Evolutionary conservation across 2,888 invertebrate genomes (phyloP).

Genomic region (Empis livida): DNA sequence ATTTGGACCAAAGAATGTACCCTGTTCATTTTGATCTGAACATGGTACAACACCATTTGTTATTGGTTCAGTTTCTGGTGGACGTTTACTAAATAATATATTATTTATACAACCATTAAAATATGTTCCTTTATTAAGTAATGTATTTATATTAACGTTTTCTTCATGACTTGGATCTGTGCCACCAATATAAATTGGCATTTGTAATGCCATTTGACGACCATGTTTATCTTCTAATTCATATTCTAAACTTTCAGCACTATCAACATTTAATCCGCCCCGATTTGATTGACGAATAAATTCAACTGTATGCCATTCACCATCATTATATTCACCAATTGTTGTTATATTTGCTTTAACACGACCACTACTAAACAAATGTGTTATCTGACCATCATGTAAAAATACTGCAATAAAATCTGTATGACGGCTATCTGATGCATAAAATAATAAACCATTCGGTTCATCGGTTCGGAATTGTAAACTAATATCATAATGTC

Average conservation of each 20-base stretch:
- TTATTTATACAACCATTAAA: slow-evolving; percentile 78
- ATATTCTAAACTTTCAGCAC: slow-evolving; percentile 16
- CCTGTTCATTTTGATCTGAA: slow-evolving; percentile 61
- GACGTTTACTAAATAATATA: slow-evolving; percentile 54
- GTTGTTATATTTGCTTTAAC: slow-evolving; percentile 47
- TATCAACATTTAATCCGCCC: slow-evolving; percentile 39
- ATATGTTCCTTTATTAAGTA: slow-evolving; percentile 35
- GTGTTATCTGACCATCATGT: slow-evolving; percentile 58
- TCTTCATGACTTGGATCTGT: slow-evolving; percentile 39
- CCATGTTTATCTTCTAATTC: slow-evolving; percentile 44
- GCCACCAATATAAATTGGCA: slow-evolving; percentile 75
- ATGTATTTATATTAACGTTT: slow-evolving; percentile 31
- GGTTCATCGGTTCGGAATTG: slow-evolving; percentile 57
- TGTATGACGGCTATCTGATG: slow-evolving; percentile 45
- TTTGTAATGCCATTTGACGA: slow-evolving; percentile 44
- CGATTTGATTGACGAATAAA: slow-evolving; percentile 49
- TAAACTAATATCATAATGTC: slow-evolving; percentile 58
- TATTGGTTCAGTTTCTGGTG: slow-evolving; percentile 45
- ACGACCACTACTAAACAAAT: slow-evolving; percentile 47
- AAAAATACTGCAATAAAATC: slow-evolving; percentile 68
- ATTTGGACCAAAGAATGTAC: slow-evolving; percentile 70
- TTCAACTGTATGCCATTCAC: slow-evolving; percentile 64
- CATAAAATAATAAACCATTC: slow-evolving; percentile 77
- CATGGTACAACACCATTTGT: slow-evolving; percentile 61
- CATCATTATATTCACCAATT: slow-evolving; percentile 49